phyloP scores from a whole-genome alignment of 1,140 invertebrate genomes.

The Drosophila repleta region DNA sequence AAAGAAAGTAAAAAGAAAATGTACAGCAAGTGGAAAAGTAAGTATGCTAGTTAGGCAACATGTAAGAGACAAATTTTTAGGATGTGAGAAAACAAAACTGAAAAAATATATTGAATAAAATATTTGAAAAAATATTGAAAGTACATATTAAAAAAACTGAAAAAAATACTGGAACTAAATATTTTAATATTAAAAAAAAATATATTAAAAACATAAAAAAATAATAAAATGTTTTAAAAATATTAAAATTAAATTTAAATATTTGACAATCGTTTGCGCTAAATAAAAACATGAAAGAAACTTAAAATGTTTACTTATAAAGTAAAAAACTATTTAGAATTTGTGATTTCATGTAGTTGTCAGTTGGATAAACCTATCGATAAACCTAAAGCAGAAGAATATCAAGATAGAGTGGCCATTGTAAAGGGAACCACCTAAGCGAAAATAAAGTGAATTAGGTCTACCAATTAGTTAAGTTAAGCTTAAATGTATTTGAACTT shows the following conservation, averaged over 20 bases:
- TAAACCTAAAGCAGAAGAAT: neutral
- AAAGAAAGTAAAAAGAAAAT: neutral
- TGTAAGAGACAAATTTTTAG: conserved; percentile 33
- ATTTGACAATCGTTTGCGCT: conserved; percentile 55
- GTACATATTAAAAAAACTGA: neutral
- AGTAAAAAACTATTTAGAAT: conserved; percentile 33
- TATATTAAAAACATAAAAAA: neutral
- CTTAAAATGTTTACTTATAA: conserved; percentile 40
- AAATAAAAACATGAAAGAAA: conserved; percentile 12
- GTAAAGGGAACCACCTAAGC: neutral
- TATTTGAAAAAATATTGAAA: conserved; percentile 5
- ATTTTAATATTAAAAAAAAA: neutral
- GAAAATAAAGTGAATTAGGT: conserved; percentile 5
- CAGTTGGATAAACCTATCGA: neutral
- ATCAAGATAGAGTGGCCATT: conserved; percentile 3
- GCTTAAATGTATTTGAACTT: conserved; percentile 8
- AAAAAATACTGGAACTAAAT: neutral
- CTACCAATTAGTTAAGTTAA: neutral
- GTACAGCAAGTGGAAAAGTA: neutral
- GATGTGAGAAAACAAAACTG: neutral
- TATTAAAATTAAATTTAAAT: conserved; percentile 25
- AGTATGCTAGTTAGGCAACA: conserved; percentile 21
- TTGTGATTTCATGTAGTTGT: conserved; percentile 40
- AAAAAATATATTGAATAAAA: neutral
- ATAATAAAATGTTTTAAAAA: neutral